Percentiles rank a stretch among this genome's conserved stretches.
Evolutionary conservation across 2,113 vertebrate genomes (phyloP).

Genomic region (Hoplias malabaricus): DNA sequence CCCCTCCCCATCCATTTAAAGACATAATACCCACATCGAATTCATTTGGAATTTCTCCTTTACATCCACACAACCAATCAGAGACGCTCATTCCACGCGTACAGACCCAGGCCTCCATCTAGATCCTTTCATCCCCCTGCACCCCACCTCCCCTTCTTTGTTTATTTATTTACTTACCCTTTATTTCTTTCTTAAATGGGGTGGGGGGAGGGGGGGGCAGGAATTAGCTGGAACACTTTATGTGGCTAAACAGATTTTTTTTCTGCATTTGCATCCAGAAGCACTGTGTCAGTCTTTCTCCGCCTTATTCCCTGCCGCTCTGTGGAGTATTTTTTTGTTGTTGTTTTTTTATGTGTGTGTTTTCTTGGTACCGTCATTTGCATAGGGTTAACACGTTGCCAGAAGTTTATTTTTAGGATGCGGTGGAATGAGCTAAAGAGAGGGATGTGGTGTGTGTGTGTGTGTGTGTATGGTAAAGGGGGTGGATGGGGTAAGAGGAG

Average conservation of each 20-base stretch:
- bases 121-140: constrained; percentile 66
- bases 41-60: constrained; percentile 73
- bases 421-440: constrained; percentile 68
- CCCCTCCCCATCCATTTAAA: constrained; percentile 66
- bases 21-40: constrained; percentile 80
- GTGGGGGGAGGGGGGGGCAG: constrained; percentile 19
- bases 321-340: constrained; percentile 28
- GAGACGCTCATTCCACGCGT: constrained; percentile 67
- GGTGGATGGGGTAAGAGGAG: constrained; percentile 3
- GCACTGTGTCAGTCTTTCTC: constrained; percentile 62
- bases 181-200: constrained; percentile 46
- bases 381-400: constrained; percentile 69
- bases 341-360: constrained; percentile 51
- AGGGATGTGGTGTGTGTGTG: constrained; percentile 45
- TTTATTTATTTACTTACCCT: constrained; percentile 63
- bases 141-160: constrained; percentile 33
- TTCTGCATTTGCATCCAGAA: constrained; percentile 71
- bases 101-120: constrained; percentile 64
- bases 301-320: constrained; percentile 12
- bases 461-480: constrained; percentile 21
- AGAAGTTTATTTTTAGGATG: constrained; percentile 78
- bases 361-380: constrained; percentile 61
- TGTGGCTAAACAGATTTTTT: constrained; percentile 69
- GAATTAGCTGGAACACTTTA: constrained; percentile 63
- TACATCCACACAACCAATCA: constrained; percentile 71